Base-by-base conservation (phyloP, 1,140 invertebrate species). In the Drosophila saltans region DNA sequence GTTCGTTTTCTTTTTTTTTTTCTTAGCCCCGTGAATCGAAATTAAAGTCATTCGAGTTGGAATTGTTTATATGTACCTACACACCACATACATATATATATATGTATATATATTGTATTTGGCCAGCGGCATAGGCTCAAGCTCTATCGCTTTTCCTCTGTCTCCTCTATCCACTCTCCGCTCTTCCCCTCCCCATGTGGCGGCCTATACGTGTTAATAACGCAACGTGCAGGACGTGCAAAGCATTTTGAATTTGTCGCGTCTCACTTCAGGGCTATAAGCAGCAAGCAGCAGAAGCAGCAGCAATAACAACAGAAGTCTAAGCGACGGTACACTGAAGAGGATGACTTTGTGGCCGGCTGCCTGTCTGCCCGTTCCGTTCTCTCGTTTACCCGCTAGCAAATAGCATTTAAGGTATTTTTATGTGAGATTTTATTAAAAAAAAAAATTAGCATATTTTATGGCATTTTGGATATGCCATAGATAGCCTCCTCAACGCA, bases 381-480 rank as follows among this genome's bases (percentile, higher is more conserved):
- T 16, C 16, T 16, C 16, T 16, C 16, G 16, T 16, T 16, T 36
- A 48, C 10, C 16, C 33, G 36, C 41, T 28, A 55, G 62, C 55
- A 66, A 60, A 43, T 26, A 61, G 75, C 82, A 82, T 86, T 86
- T 86, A 78, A 82, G 82, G 69, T 82, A 88, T 86, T 77, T 77
- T 77, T 77, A 82, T 86, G 72, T 71, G 76, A 70, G 66, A 80
- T 86, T 80, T 71, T 69, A 85, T 86, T 85, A 75, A 82, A 86
- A 85, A 86, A 86, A 36, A 36, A 36, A 76, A 76, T 78, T 77
- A 63, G 66, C 82, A 81, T 85, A 86, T 81, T 85, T 85, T 66
- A 79, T 79, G 82, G 66, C 56, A 40, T 74, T 69, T 79, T 43
- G 43, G 45, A 56, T 45, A 59, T 52, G 69, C 43, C 52, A 65